Percentiles rank a stretch among this genome's conserved stretches.
phyloP scores from a whole-genome alignment of 2,113 vertebrate species.

The Tringa solitaria region DNA sequence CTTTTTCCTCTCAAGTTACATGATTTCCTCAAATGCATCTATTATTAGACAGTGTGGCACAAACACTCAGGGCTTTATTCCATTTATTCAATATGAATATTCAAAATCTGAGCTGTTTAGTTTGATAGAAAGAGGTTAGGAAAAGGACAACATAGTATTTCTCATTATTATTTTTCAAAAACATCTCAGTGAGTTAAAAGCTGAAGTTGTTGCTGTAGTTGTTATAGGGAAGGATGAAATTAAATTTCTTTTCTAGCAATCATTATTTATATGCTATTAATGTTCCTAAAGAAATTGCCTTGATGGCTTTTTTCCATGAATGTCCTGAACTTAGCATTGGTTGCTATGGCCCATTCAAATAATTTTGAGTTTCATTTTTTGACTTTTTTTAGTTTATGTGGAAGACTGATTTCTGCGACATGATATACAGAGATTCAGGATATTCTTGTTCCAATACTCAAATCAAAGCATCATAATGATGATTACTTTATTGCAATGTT shows the following conservation, averaged over 20 bases:
- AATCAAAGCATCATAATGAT: neutral
- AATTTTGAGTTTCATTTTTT: neutral
- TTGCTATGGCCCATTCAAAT: neutral
- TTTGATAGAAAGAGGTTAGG: neutral
- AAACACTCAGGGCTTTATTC: neutral
- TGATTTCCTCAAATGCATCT: conserved; percentile 22
- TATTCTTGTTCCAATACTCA: neutral
- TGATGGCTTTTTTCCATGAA: neutral
- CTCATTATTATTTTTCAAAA: conserved; percentile 1
- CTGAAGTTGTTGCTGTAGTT: neutral
- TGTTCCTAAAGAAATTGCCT: neutral
- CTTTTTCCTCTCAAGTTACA: neutral
- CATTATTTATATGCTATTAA: neutral
- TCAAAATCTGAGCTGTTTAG: neutral
- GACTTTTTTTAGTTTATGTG: neutral
- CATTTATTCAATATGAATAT: conserved; percentile 27
- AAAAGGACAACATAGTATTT: neutral
- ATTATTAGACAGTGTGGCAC: conserved; percentile 14
- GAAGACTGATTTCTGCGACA: neutral
- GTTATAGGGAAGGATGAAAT: neutral
- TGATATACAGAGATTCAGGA: neutral
- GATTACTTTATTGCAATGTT: neutral
- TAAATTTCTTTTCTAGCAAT: neutral
- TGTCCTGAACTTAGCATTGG: neutral
- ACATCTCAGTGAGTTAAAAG: neutral